phyloP scores from a whole-genome alignment of 2,888 invertebrate species.

The Parapristionchus giblindavisi region DNA sequence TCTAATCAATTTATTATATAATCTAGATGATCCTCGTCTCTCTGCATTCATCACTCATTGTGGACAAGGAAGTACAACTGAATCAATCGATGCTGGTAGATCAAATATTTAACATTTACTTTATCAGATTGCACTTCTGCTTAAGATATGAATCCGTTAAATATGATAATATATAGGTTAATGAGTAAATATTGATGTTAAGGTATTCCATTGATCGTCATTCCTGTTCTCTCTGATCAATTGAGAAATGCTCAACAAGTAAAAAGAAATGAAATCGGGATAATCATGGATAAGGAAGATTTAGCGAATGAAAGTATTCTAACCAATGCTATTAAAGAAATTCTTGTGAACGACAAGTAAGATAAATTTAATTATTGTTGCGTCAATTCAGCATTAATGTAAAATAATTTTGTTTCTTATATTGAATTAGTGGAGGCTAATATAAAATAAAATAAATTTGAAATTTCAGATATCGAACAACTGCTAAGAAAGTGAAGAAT shows the following conservation, averaged over 20 bases:
- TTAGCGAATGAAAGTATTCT: not conserved
- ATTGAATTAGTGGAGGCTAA: no score
- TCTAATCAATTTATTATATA: no score
- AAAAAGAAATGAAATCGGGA: not conserved
- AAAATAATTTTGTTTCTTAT: no score
- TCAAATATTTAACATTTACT: no score
- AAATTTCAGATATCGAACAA: no score
- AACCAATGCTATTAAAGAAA: not conserved
- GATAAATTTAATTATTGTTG: not conserved
- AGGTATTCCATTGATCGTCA: constrained; percentile 22
- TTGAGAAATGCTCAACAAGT: constrained; percentile 23
- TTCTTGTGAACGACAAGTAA: not conserved
- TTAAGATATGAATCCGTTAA: no score
- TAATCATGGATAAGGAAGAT: not conserved
- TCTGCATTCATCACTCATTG: constrained; percentile 45
- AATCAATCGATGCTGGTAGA: constrained; percentile 43
- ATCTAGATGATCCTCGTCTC: constrained; percentile 44
- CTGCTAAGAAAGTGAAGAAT: not conserved
- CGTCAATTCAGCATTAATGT: no score
- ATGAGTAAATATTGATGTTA: not conserved
- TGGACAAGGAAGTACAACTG: constrained; percentile 45
- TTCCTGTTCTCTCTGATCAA: constrained; percentile 25
- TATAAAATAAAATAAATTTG: not conserved
- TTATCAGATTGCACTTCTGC: no score
- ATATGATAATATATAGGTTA: no score